Evolutionary conservation across 2,888 invertebrate genomes (phyloP), one percentile per base, ranked within the genome.

Genomic region (Azorinus chamasolen): DNA sequence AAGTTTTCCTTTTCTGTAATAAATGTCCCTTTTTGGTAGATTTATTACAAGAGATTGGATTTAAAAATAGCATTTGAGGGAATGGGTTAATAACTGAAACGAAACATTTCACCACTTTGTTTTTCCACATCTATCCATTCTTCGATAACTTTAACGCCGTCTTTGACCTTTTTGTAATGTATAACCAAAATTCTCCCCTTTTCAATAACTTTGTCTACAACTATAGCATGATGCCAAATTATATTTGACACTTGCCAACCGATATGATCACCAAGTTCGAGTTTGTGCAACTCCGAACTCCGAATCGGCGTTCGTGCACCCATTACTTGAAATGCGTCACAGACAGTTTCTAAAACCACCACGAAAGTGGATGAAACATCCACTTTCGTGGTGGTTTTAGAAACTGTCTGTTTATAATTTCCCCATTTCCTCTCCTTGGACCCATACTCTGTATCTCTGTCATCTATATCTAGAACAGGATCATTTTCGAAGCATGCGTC

Each of bases 171-270:
- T 4, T 24, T 57, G 27, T 20, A 63, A 20, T 63, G 55, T 6
- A 63, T 57, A n/a, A 70, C 45, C 12, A 4, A n/a, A n/a, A 70
- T 16, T 18, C 27, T 39, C 3, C 51, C 50, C 1, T 48, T 39
- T 39, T 22, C 10, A 3, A 27, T 6, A 55, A 50, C 57, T 12
- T 50, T 48, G 20, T 70, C 48, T 8, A 27, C 27, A 2, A 70
- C 58, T 27, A 70, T 70, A 18, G 63, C 70, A 50, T 70, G 63
- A 32, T 70, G 70, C 70, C 70, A 70, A 10, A 6, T 6, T 6
- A 55, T 41, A 55, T 57, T 50, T 1, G 46, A 41, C 50, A 55
- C 5, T 18, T 50, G 70, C 70, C 70, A 70, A 10, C 55, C 50
- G 25, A 70, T 48, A 20, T 70, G 70, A 39, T 70, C 70, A 10